Conservation (phyloP, 2,888 invertebrate genomes). For the Apamea monoglypha region DNA sequence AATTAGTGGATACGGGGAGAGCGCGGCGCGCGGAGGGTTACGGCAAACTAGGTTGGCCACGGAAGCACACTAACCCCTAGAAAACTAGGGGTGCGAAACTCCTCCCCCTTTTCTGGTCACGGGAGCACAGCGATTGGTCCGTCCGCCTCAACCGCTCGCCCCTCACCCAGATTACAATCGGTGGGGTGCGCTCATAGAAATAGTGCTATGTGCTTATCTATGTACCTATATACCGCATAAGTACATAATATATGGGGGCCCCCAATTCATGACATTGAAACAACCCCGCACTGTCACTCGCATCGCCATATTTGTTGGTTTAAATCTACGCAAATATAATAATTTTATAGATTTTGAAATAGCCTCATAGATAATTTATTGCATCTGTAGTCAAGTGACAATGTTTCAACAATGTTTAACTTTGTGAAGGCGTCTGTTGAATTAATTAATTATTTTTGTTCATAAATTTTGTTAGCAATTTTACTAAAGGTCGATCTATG, state of each 20-base stretch:
- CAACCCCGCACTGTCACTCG: slow-evolving; percentile 66
- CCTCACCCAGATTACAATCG: slow-evolving; percentile 90
- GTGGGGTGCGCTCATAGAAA: slow-evolving; percentile 90
- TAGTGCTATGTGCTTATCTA: slow-evolving; percentile 87
- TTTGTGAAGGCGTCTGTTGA: not conserved
- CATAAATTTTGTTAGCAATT: not conserved
- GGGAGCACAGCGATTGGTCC: slow-evolving; percentile 89
- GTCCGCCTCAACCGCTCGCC: slow-evolving; percentile 85
- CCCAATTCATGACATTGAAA: slow-evolving; percentile 88
- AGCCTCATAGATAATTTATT: not conserved
- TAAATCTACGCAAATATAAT: slow-evolving; percentile 23
- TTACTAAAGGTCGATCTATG: not conserved
- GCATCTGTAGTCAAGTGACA: not conserved
- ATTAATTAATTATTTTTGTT: not conserved
- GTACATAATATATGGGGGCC: slow-evolving; percentile 82
- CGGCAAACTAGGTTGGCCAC: slow-evolving; percentile 90
- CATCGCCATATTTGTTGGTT: slow-evolving; percentile 40
- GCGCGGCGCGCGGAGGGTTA: slow-evolving; percentile 82
- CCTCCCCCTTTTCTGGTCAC: slow-evolving; percentile 90
- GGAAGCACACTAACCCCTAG: slow-evolving; percentile 91
- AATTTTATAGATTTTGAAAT: not conserved
- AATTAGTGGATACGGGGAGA: slow-evolving; percentile 86
- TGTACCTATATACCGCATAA: slow-evolving; percentile 81
- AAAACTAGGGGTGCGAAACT: slow-evolving; percentile 91
- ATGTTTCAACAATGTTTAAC: not conserved